Percentiles rank a stretch among this genome's conserved stretches.
Evolutionary conservation across 2,888 invertebrate genomes (phyloP).

Genomic region (Aporophyla nigra): DNA sequence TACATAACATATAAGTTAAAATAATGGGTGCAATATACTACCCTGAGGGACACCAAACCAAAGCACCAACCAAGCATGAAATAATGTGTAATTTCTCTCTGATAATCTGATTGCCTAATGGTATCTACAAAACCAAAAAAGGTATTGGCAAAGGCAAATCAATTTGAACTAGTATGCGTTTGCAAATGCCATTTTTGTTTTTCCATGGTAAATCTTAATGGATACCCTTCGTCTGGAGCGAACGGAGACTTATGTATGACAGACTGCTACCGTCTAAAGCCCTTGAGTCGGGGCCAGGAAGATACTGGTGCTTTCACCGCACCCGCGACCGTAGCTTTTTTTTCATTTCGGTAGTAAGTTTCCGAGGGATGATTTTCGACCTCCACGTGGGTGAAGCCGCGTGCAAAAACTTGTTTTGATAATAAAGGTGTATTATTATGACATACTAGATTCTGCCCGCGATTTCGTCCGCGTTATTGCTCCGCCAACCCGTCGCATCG

Average conservation of each 20-base stretch:
- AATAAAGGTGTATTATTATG: not conserved
- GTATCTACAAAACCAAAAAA: not conserved
- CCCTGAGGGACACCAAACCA: not conserved
- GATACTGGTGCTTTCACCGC: not conserved
- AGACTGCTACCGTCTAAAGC: not conserved
- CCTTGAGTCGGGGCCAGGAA: not conserved
- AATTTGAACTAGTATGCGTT: too few relatives aligned
- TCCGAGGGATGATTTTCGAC: not conserved
- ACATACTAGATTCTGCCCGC: too few relatives aligned
- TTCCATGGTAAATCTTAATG: not conserved
- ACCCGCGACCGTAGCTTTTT: too few relatives aligned
- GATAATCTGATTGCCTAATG: not conserved
- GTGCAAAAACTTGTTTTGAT: not conserved
- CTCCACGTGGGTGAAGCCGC: not conserved
- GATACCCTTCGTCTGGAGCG: not conserved
- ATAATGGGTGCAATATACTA: not conserved
- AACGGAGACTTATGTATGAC: not conserved
- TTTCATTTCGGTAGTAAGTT: not conserved
- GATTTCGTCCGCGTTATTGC: too few relatives aligned
- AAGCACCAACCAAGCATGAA: too few relatives aligned
- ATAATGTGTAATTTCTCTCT: not conserved
- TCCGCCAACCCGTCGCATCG: too few relatives aligned
- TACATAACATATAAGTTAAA: not conserved
- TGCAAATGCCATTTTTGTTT: not conserved
- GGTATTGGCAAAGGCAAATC: too few relatives aligned